Evolutionary conservation across 2,797 vertebrate species (phyloP).

Genomic region (Pipistrellus pipistrellus): DNA sequence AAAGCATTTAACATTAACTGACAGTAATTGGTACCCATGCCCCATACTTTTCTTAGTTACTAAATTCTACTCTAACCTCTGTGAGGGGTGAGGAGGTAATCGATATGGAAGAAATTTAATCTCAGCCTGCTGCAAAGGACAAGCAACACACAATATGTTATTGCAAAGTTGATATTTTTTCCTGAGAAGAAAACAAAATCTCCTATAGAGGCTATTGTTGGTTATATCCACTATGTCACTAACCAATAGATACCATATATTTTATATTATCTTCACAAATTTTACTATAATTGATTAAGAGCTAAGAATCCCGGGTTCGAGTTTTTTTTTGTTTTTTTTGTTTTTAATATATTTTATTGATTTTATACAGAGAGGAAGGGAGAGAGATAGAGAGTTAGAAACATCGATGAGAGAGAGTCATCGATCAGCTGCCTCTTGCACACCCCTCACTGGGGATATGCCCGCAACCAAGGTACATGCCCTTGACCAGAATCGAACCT

Average conservation of each 20-base stretch:
- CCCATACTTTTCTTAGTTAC: not conserved
- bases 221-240: not conserved
- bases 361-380: no score
- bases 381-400: no score
- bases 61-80: not conserved
- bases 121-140: not conserved
- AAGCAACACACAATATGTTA: not conserved
- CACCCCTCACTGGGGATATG: no score
- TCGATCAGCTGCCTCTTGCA: no score
- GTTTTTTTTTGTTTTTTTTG: no score
- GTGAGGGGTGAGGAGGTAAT: not conserved
- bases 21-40: not conserved
- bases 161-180: not conserved
- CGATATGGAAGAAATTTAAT: constrained; percentile 43
- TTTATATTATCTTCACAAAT: constrained; percentile 25
- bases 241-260: not conserved
- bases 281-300: constrained; percentile 41
- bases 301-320: not conserved
- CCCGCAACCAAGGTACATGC: no score
- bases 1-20: not conserved
- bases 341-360: no score
- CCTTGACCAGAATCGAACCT: no score
- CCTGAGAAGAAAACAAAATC: constrained; percentile 6
- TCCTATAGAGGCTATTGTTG: not conserved
- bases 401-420: no score